Conservation (phyloP, 2,888 invertebrate species). For the Galerucella calmariensis region DNA sequence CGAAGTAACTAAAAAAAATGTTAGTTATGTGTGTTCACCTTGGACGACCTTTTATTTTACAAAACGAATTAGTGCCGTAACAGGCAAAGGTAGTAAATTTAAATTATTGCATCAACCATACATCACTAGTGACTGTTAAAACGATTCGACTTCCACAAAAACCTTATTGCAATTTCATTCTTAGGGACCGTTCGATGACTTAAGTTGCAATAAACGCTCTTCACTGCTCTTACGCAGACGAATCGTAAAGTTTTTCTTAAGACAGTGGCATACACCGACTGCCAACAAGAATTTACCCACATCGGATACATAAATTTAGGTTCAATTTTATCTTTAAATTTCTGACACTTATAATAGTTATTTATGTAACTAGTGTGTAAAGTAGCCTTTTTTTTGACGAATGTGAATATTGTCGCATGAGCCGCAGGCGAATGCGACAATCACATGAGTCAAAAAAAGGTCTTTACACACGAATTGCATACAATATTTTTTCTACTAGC, state of each 20-base stretch:
- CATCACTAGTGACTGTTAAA: conserved; percentile 58
- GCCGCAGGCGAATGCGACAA: too few species aligned
- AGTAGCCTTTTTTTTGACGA: too few species aligned
- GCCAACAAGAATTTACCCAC: background rate
- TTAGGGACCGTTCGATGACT: conserved; percentile 53
- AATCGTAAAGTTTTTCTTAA: conserved; percentile 40
- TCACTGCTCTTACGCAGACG: conserved; percentile 56
- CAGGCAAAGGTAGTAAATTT: conserved; percentile 52
- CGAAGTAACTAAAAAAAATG: conserved; percentile 19
- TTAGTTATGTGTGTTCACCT: conserved; percentile 38
- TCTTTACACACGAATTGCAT: too few species aligned
- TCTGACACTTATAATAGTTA: too few species aligned
- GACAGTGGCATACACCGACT: conserved; percentile 25
- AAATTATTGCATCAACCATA: conserved; percentile 55
- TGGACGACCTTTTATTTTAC: conserved; percentile 49
- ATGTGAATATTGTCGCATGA: too few species aligned
- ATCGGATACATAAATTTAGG: background rate
- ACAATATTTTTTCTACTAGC: too few species aligned
- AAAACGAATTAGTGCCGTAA: conserved; percentile 52
- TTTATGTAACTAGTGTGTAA: too few species aligned
- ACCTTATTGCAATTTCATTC: conserved; percentile 55
- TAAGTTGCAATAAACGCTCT: conserved; percentile 54
- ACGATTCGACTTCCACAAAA: conserved; percentile 54
- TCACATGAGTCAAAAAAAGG: too few species aligned
- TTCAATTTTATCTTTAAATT: background rate